Evolutionary conservation across 2,888 invertebrate species (phyloP), one percentile per base, ranked within the genome.

Genomic region (Parelbella ahira): DNA sequence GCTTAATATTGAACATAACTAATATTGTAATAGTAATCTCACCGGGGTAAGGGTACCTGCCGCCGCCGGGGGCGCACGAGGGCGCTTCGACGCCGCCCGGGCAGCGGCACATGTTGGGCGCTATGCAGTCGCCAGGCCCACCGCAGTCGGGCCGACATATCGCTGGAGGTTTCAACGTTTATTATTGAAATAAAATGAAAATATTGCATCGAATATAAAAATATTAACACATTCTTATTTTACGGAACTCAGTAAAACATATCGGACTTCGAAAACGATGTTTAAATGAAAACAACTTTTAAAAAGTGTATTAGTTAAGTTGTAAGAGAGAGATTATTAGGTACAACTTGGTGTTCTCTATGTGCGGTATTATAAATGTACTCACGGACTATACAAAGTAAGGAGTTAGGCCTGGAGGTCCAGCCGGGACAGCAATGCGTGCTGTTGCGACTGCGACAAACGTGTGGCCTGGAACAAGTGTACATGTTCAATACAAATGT

Each of bases 381-480:
- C 95, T 93, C 89, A 96, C 95, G 95, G 60, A 94, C 92, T 62
- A 94, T 91, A 79, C 96, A 96, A 34, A 94, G 88, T 49, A 92
- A 90, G 21, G 92, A 91, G 53, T 92, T 90, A 2, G 90, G 90
- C 58, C 93, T 91, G 55, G 91, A 90, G 8, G 91, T 90, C 96
- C 96, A 96, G 6, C 96, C 96, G 1, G 94, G 93, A 80, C 96
- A 96, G 81, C 96, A 96, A 71, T 92, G 92, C 67, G 91, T 92
- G 68, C 91, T 90, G 68, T 90, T 90, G 53, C 93, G 89, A 47
- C 92, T 91, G 59, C 94, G 90, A 72, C 95, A 95, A 33, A 95
- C 92, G 76, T 96, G 94, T 1, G 94, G 94, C 37, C 95, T 95
- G 90, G 7, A 91, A 90, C 52, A n/a, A n/a, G n/a, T n/a, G n/a